Percentiles rank a stretch among this genome's conserved stretches.
Conservation (phyloP, 2,888 invertebrate species). For the Coleophora deauratella region DNA sequence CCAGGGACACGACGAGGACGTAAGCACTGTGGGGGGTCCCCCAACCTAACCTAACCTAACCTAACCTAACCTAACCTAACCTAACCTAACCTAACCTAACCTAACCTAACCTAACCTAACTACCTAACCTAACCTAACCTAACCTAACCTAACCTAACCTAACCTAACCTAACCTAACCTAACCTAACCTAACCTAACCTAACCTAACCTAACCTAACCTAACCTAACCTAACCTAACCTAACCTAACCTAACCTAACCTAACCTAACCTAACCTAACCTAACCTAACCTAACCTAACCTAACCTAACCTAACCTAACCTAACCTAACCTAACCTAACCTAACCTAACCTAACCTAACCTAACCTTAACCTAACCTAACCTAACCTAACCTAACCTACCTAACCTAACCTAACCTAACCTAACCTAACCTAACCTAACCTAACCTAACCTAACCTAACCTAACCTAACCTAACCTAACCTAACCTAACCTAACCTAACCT, state of each 20-base stretch:
- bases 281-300: slow-evolving; percentile 11
- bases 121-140: slow-evolving; percentile 15
- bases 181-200: slow-evolving; percentile 16
- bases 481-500: slow-evolving; percentile 9
- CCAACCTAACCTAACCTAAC: slow-evolving; percentile 8
- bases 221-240: slow-evolving; percentile 10
- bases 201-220: slow-evolving; percentile 13
- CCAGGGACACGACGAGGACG: no score
- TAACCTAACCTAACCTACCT: slow-evolving; percentile 11
- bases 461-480: slow-evolving; percentile 11
- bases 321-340: slow-evolving; percentile 10
- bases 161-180: slow-evolving; percentile 14
- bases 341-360: slow-evolving; percentile 16
- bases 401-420: slow-evolving; percentile 14
- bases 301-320: slow-evolving; percentile 12
- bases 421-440: slow-evolving; percentile 14
- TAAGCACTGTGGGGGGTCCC: no score
- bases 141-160: slow-evolving; percentile 17
- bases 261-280: slow-evolving; percentile 13
- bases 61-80: slow-evolving; percentile 16
- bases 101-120: slow-evolving; percentile 16
- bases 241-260: slow-evolving; percentile 11
- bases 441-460: slow-evolving; percentile 14
- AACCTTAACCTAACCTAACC: slow-evolving; percentile 12
- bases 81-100: slow-evolving; percentile 18